Conservation (phyloP, 2,797 vertebrate species). For the Gila robusta region DNA sequence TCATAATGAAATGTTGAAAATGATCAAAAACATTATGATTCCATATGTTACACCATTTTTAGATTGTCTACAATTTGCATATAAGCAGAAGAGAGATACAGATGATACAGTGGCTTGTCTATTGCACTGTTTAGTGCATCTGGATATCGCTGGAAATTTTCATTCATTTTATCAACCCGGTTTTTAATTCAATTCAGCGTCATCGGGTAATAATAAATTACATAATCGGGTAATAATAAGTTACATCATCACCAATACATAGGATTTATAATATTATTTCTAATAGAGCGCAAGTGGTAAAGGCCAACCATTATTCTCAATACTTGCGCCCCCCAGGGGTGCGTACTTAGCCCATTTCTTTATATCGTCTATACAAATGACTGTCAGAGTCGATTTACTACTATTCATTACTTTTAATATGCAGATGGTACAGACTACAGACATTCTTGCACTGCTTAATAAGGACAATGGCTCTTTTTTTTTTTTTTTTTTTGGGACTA, state of each 20-base stretch:
- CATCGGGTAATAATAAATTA: not conserved
- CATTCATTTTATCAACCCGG: not conserved
- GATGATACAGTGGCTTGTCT: too few species aligned
- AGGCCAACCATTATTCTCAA: not conserved
- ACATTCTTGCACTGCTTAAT: not conserved
- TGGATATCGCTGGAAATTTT: not conserved
- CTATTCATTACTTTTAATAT: not conserved
- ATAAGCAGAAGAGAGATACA: not conserved
- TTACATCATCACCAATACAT: not conserved
- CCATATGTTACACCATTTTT: not conserved
- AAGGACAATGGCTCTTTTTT: not conserved
- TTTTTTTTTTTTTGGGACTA: not conserved
- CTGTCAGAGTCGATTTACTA: not conserved
- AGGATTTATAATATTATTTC: not conserved
- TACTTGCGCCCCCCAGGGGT: not conserved
- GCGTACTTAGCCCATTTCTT: not conserved
- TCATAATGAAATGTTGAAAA: not conserved
- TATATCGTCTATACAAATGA: not conserved
- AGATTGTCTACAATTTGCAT: not conserved
- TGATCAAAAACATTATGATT: not conserved
- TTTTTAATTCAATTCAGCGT: not conserved
- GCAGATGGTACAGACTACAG: not conserved
- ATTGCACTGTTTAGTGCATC: not conserved
- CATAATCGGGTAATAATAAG: not conserved
- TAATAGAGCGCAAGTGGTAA: not conserved